Evolutionary conservation across 37 sponge, comb jelly and placozoan genomes (phyloP).

Genomic region (Mnemiopsis leidyi): DNA sequence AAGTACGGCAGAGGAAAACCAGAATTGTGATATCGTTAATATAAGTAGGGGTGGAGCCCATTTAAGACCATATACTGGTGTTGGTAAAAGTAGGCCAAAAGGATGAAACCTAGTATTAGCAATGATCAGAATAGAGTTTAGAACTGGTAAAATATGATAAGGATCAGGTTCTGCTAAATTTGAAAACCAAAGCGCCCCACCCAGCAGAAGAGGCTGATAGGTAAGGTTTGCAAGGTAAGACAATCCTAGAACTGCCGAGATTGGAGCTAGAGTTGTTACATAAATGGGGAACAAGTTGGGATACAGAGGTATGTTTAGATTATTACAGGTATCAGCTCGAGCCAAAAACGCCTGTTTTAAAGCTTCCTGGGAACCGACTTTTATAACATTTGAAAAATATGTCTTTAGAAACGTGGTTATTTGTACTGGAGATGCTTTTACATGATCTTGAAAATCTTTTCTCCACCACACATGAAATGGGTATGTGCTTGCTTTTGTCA

Average conservation of each 20-base stretch:
- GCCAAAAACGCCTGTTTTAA: not conserved
- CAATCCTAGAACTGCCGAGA: not conserved
- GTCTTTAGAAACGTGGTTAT: not conserved
- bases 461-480: constrained; percentile 57
- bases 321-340: not conserved
- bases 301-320: not conserved
- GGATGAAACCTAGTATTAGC: constrained; percentile 18
- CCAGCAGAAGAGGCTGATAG: constrained; percentile 16
- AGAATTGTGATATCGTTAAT: not conserved
- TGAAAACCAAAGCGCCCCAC: constrained; percentile 14
- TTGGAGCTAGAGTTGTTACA: not conserved
- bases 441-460: constrained; percentile 34
- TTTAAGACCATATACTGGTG: constrained; percentile 5
- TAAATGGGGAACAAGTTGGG: constrained; percentile 1
- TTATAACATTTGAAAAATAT: not conserved
- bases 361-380: constrained; percentile 15
- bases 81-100: constrained; percentile 40
- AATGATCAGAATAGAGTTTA: constrained; percentile 38
- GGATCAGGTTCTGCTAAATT: constrained; percentile 42
- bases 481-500: not conserved
- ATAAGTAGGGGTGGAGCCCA: not conserved
- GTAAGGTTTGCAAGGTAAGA: constrained; percentile 20
- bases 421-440: constrained; percentile 11
- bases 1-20: constrained; percentile 1
- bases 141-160: not conserved